A percentile compares a stretch with the other conserved stretches of the same genome.
Evolutionary conservation across 2,797 vertebrate species (phyloP).

Genomic region (Tapera naevia): DNA sequence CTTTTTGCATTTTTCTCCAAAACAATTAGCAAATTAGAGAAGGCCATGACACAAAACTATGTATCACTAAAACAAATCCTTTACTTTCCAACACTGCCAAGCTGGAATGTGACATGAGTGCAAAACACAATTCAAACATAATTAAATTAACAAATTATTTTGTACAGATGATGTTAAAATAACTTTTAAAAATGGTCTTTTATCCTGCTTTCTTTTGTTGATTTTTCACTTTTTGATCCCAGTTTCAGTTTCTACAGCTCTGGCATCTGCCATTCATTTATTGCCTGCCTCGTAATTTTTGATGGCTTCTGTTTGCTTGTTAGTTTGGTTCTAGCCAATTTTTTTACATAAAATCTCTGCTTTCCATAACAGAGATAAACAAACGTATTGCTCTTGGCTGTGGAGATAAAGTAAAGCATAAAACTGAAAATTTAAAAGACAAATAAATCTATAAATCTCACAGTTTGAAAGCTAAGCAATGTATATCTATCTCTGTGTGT

Average conservation of each 20-base stretch:
- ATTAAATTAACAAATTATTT: background rate
- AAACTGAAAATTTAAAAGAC: background rate
- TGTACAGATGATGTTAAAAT: background rate
- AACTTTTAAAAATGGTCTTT: background rate
- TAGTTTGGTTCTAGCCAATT: background rate
- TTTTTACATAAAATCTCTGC: background rate
- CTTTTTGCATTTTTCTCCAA: background rate
- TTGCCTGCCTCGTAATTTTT: background rate
- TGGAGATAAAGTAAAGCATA: background rate
- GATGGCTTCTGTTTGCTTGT: background rate
- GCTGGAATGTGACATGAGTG: background rate
- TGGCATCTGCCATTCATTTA: background rate
- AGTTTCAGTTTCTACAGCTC: background rate
- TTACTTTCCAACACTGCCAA: background rate
- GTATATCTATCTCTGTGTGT: background rate
- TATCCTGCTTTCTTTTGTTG: background rate
- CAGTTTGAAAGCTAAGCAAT: background rate
- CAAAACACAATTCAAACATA: background rate
- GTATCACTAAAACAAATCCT: background rate
- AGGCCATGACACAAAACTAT: accelerated
- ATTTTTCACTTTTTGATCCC: background rate
- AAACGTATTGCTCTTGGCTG: background rate
- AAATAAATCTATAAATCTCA: background rate
- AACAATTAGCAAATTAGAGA: background rate
- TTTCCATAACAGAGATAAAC: background rate